Evolutionary conservation across 2,797 vertebrate species (phyloP), one percentile per base, ranked within the genome.

Genomic region (Anisognathus igniventris): DNA sequence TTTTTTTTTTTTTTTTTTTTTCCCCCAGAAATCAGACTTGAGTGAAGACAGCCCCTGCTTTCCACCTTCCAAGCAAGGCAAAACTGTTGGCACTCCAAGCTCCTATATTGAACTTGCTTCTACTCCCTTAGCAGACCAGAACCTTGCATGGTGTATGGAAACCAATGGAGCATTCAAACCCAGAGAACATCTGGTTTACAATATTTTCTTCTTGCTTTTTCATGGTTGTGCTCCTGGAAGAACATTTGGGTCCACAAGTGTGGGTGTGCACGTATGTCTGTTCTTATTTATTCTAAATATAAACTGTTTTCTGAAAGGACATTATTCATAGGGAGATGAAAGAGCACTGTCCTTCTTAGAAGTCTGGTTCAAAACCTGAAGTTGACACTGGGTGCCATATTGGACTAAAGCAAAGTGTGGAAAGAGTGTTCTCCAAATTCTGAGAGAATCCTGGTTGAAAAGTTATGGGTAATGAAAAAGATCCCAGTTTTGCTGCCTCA

Each of bases 241-340:
- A 6, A 1, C 50, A 19, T 90, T 95, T 80, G 28, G 50, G 82
- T 72, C 75, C 33, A 2, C 78, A 64, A 95, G 23, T 31, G 54
- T 0, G 23, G 2, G 1, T 72, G 67, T 68, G 57, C 73, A 76
- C 35, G 2, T 68, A 58, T 78, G 79, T 64, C 92, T 96, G 85
- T 66, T 91, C 95, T 83, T 93, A 94, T 93, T 96, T 96, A 93
- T 88, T 89, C 94, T 90, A 91, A 94, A 89, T 86, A 96, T 75
- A 91, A 95, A 78, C 76, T 72, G 73, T 78, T 93, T 92, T 95
- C 79, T 95, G 90, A 94, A 88, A 90, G 88, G 68, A 65, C 51
- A 70, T 93, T 91, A 86, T 78, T 95, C 93, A 94, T 66, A 58
- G 24, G 30, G 12, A 88, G 87, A 93, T 92, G 90, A 96, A 97